Percentiles rank a stretch among this genome's conserved stretches.
phyloP scores from a whole-genome alignment of 1,140 invertebrate species.

The Nautilus pompilius region DNA sequence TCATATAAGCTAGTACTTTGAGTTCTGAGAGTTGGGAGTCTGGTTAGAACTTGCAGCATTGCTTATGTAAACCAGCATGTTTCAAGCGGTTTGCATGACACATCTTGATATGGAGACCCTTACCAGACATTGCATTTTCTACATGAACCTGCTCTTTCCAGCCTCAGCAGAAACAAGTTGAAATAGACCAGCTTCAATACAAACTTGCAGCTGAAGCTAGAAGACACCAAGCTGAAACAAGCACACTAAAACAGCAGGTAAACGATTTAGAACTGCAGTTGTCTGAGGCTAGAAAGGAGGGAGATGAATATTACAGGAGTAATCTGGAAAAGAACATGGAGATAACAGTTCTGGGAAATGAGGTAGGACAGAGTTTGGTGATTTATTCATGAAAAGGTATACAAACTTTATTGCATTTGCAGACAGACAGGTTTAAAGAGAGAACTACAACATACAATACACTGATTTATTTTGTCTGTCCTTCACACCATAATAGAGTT shows the following conservation, averaged over 20 bases:
- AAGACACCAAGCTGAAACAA: conserved; percentile 37
- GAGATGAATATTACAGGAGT: conserved; percentile 52
- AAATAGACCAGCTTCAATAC: conserved; percentile 50
- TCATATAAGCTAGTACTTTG: no score
- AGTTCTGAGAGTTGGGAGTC: no score
- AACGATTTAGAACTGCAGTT: conserved; percentile 46
- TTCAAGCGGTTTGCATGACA: no score
- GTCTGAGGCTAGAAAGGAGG: conserved; percentile 47
- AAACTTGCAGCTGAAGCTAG: conserved; percentile 36
- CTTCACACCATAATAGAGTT: no score
- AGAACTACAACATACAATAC: no score
- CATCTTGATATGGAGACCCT: no score
- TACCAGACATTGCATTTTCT: not conserved
- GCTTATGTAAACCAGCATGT: no score
- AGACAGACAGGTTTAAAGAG: no score
- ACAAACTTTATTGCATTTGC: no score
- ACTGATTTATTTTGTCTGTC: no score
- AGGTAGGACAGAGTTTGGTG: conserved; percentile 37
- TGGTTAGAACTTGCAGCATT: no score
- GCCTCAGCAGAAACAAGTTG: conserved; percentile 46
- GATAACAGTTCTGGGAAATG: conserved; percentile 41
- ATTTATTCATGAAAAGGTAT: no score
- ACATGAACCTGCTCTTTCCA: conserved; percentile 13
- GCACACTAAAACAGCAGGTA: conserved; percentile 35
- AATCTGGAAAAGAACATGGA: conserved; percentile 50